Base-by-base conservation (phyloP, 2,797 vertebrate genomes). In the Thalassophryne amazonica region DNA sequence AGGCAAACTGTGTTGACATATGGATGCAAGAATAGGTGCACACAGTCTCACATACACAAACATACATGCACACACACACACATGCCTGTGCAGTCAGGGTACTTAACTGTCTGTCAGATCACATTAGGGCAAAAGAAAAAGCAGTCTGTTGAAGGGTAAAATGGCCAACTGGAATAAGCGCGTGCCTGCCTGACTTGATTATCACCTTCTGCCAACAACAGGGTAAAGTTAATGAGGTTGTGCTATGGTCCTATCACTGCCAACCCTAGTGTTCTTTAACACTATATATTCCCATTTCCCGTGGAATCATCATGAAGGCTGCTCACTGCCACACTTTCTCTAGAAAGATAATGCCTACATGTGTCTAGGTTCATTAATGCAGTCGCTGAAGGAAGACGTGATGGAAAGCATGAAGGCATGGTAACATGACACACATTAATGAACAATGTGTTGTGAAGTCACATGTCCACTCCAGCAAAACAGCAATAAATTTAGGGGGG, bases 171-270 rank as follows among this genome's bases (percentile, higher is more conserved):
- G 35, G 29, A 29, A 69, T 69, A 69, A 55, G 60, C 60, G 64
- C 63, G 66, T 40, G 50, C 17, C 63, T 72, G 84, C 67, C 74
- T 63, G 57, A 74, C 73, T 76, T 67, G 73, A 81, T 85, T 84
- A 83, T 59, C 63, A 72, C 62, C 69, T 47, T 40, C 57, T 75
- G 61, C 60, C 57, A 59, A 78, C 64, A 77, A 85, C 45, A 65
- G 64, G 62, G 57, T 64, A 59, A 74, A 78, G 73, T 76, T 86
- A 87, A 89, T 86, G 76, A 84, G 81, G 80, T 82, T 84, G 76
- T 82, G 77, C 60, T 49, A 39, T 69, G 72, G 76, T 72, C 53
- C 60, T 54, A 66, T 79, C 69, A 53, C 69, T 19, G 41, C 51
- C 52, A 62, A 69, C 63, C 69, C 45, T 17, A 1, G 24, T 73